A percentile compares a stretch with the other conserved stretches of the same genome.
phyloP scores from a whole-genome alignment of 1,140 invertebrate species.

The Sinonovacula constricta region DNA sequence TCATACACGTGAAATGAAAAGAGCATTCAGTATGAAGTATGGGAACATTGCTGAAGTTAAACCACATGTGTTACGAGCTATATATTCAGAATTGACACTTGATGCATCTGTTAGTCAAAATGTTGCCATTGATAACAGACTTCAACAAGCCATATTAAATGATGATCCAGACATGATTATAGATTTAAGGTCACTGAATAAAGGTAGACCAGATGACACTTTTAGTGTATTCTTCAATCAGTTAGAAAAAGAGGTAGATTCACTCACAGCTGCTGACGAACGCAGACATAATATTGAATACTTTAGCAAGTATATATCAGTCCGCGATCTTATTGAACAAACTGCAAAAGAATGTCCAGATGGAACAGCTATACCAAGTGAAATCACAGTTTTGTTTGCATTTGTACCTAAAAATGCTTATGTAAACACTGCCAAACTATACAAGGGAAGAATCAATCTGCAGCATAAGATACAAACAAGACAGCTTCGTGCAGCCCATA shows the following conservation, averaged over 20 bases:
- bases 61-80: constrained; percentile 12
- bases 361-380: constrained; percentile 50
- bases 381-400: constrained; percentile 49
- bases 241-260: constrained; percentile 10
- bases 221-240: constrained; percentile 24
- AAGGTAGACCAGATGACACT: constrained; percentile 13
- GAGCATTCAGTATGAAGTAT: neutral
- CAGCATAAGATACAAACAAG: constrained; percentile 52
- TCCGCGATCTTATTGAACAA: constrained; percentile 37
- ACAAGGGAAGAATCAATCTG: constrained; percentile 40
- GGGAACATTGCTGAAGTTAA: neutral
- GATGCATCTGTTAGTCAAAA: constrained; percentile 10
- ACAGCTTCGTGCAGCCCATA: constrained; percentile 45
- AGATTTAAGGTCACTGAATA: constrained; percentile 40
- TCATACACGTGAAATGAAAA: constrained; percentile 12
- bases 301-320: constrained; percentile 17
- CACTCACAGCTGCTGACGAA: constrained; percentile 35
- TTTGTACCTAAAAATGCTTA: constrained; percentile 56
- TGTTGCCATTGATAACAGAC: constrained; percentile 8
- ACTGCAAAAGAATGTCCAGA: constrained; percentile 37
- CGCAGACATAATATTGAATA: constrained; percentile 24
- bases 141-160: constrained; percentile 11
- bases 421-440: constrained; percentile 46
- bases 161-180: constrained; percentile 37
- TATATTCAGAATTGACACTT: constrained; percentile 20